Evolutionary conservation across 2,113 vertebrate species (phyloP).

Genomic region (Mastomys coucha): DNA sequence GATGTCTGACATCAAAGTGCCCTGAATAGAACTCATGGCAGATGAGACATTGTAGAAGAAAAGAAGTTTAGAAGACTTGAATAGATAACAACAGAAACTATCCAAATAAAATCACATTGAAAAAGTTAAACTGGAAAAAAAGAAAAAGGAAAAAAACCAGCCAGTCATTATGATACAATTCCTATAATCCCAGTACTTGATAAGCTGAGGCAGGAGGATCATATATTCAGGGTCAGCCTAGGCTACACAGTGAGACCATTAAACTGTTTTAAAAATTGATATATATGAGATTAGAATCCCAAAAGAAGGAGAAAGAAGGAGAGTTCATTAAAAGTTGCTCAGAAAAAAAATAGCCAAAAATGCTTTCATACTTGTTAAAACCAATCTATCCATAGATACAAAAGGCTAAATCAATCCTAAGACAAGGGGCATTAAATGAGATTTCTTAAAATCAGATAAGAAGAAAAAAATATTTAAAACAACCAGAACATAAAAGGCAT

Average conservation of each 20-base stretch:
- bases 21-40: neutral
- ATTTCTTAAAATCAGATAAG: slow-evolving; percentile 19
- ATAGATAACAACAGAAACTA: neutral
- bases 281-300: neutral
- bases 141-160: no score
- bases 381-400: neutral
- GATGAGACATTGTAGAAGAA: neutral
- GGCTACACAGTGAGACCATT: neutral
- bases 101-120: neutral
- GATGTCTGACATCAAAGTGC: neutral
- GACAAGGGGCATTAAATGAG: neutral
- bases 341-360: slow-evolving; percentile 17
- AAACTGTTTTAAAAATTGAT: neutral
- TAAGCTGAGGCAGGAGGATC: neutral
- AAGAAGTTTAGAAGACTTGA: neutral
- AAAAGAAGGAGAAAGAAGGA: neutral
- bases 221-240: neutral
- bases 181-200: neutral
- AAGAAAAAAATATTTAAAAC: neutral
- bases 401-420: slow-evolving; percentile 30
- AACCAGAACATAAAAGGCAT: neutral
- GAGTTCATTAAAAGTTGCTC: neutral
- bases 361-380: slow-evolving; percentile 24
- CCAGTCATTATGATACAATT: neutral
- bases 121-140: neutral